Evolutionary conservation across 2,113 vertebrate species (phyloP), one percentile per base, ranked within the genome.

Genomic region (Syngnathus typhle): DNA sequence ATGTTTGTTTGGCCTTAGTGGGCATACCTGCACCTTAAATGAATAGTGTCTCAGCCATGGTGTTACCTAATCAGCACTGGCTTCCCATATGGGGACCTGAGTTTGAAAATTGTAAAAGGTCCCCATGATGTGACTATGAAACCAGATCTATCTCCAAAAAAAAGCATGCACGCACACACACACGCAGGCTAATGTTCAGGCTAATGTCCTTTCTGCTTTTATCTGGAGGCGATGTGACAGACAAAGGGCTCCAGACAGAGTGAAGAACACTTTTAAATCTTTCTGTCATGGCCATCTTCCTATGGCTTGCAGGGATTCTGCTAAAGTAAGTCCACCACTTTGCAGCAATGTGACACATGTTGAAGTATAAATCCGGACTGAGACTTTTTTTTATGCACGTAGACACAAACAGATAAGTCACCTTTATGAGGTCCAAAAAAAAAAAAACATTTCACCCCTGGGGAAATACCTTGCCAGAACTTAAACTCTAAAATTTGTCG

Each of bases 201-300:
- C 64, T 58, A 76, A 84, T 71, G 77, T 70, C 70, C 54, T 73
- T 66, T 80, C 55, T 49, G n/a, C 51, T 69, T 59, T 38, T 73
- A 1, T 77, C 71, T 80, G 67, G 39, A 54, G 68, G 78, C 70
- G 55, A 21, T 21, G 39, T 70, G 78, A 82, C 67, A 67, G 72
- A 78, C 65, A 82, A 75, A 75, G 79, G 67, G 65, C 70, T 70
- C 21, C 61, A 64, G 59, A 59, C 27, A 32, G 27, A 32, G 47
- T 36, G 36, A 61, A 65, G 67, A 68, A 49, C 74, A 69, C 74
- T 23, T 77, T 59, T 73, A 74, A 69, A 56, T 77, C 46, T 52
- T 59, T 70, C 77, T 81, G 73, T 84, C 82, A 71, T 65, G 38
- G 55, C 58, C 61, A 74, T 70, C 46, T 61, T 39, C 32, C 37